phyloP scores from a whole-genome alignment of 2,888 invertebrate species.

The Pachymerium ferrugineum region DNA sequence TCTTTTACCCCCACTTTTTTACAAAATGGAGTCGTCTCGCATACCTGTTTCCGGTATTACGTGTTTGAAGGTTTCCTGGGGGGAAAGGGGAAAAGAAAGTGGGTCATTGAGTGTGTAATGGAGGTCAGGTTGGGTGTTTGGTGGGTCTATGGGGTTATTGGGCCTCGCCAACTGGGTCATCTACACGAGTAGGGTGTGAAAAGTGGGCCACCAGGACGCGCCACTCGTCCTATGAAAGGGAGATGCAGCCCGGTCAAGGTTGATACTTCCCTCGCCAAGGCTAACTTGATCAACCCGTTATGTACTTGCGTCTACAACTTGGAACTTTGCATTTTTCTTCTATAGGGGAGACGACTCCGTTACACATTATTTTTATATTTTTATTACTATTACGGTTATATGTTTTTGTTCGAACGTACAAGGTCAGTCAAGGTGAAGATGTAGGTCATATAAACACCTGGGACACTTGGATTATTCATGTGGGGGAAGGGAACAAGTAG shows the following conservation, averaged over 20 bases:
- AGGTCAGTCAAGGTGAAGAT: neutral
- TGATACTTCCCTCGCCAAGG: neutral
- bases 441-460: neutral
- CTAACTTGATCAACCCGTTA: neutral
- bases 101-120: neutral
- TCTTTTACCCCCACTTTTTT: too few species aligned
- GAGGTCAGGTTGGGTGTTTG: neutral
- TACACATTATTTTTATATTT: neutral
- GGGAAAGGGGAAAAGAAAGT: constrained; percentile 2
- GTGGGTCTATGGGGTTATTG: neutral
- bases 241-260: constrained; percentile 17
- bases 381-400: neutral
- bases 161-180: constrained; percentile 1
- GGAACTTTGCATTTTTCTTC: neutral
- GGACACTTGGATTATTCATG: neutral
- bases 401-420: neutral
- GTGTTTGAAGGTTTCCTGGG: neutral
- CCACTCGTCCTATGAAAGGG: neutral
- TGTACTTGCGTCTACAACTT: neutral
- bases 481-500: too few species aligned
- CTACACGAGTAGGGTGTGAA: neutral
- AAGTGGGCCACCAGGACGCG: constrained; percentile 2
- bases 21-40: neutral
- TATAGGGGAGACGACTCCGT: neutral
- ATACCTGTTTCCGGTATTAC: neutral